phyloP scores from a whole-genome alignment of 1,140 invertebrate genomes.

The Aphidius gifuensis region DNA sequence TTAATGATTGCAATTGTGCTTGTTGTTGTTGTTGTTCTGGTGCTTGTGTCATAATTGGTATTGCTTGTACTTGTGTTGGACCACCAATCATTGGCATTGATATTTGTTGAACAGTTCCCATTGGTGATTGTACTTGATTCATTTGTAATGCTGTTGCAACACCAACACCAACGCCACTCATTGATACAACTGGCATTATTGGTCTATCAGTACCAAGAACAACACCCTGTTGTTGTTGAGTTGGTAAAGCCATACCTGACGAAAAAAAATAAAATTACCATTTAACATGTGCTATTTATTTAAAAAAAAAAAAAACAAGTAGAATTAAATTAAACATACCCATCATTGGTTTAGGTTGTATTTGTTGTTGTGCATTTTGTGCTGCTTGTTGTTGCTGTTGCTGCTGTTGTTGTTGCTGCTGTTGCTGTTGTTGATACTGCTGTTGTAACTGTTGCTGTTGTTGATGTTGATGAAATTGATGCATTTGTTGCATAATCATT shows the following conservation, averaged over 20 bases:
- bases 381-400: slow-evolving; percentile 50
- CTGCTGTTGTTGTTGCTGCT: slow-evolving; percentile 45
- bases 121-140: slow-evolving; percentile 50
- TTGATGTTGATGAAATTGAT: slow-evolving; percentile 45
- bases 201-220: slow-evolving; percentile 52
- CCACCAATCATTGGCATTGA: slow-evolving; percentile 50
- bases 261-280: background rate
- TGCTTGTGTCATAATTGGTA: slow-evolving; percentile 38
- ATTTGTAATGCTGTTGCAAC: slow-evolving; percentile 44
- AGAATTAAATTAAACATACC: slow-evolving; percentile 40
- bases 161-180: slow-evolving; percentile 45
- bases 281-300: no score
- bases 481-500: slow-evolving; percentile 35
- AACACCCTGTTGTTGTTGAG: slow-evolving; percentile 43
- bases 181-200: slow-evolving; percentile 60
- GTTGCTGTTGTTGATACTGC: slow-evolving; percentile 29
- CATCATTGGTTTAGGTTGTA: slow-evolving; percentile 59
- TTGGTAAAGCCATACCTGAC: slow-evolving; percentile 45
- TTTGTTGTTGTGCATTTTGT: slow-evolving; percentile 51
- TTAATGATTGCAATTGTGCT: background rate
- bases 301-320: no score
- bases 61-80: slow-evolving; percentile 43
- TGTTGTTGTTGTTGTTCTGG: slow-evolving; percentile 33
- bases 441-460: slow-evolving; percentile 42
- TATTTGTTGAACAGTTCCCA: slow-evolving; percentile 54